phyloP scores from a whole-genome alignment of 2,113 vertebrate species.

The Saguinus midas region DNA sequence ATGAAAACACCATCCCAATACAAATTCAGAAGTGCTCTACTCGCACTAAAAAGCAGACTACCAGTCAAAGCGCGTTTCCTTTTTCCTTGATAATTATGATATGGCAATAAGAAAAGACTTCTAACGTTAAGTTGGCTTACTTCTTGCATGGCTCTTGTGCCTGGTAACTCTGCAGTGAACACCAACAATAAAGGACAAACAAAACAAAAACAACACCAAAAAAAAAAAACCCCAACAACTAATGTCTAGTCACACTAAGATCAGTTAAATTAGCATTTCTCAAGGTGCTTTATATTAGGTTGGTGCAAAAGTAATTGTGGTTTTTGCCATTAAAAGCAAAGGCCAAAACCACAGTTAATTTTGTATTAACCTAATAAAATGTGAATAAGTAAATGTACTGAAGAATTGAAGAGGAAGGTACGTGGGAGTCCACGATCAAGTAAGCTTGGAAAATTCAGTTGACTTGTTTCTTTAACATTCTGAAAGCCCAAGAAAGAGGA shows the following conservation, averaged over 20 bases:
- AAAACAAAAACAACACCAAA: background rate
- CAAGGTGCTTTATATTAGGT: background rate
- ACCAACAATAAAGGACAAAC: constrained; percentile 3
- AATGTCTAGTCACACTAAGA: background rate
- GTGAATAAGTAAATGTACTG: background rate
- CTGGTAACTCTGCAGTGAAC: constrained; percentile 61
- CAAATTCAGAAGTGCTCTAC: background rate
- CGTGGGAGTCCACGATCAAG: background rate
- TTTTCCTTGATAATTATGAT: constrained; percentile 9
- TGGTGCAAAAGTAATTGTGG: too few species aligned
- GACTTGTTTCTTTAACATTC: background rate
- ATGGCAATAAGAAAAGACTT: constrained; percentile 25
- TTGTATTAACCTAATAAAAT: background rate
- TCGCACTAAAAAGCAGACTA: constrained; percentile 21
- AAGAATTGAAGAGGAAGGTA: constrained; percentile 7
- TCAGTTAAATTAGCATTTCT: constrained; percentile 1
- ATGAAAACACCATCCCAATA: background rate
- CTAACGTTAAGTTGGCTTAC: constrained; percentile 27
- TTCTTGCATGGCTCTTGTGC: constrained; percentile 48
- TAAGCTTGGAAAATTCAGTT: constrained; percentile 29
- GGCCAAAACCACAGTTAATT: too few species aligned
- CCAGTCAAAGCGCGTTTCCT: constrained; percentile 36
- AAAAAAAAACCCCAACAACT: background rate
- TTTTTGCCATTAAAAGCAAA: too few species aligned
- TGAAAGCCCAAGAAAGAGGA: background rate